phyloP scores from a whole-genome alignment of 2,113 vertebrate species.

The Colaptes auratus region DNA sequence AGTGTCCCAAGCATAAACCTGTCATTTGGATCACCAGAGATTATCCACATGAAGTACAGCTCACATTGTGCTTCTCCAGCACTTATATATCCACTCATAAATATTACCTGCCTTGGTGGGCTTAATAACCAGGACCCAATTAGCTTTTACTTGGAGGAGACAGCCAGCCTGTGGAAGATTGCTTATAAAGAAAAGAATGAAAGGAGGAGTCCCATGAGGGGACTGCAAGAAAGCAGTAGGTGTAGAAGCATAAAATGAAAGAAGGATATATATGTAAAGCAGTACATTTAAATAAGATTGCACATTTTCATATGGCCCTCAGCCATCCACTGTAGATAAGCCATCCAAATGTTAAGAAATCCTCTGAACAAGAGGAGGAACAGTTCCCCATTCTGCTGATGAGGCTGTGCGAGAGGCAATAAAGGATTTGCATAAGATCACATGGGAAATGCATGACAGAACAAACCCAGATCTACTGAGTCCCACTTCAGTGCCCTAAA shows the following conservation, averaged over 20 bases:
- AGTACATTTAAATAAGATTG: slow-evolving; percentile 15
- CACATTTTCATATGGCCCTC: not conserved
- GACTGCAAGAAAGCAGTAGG: not conserved
- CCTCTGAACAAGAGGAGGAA: not conserved
- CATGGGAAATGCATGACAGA: slow-evolving; percentile 31
- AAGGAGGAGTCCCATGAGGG: not conserved
- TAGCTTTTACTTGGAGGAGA: not conserved
- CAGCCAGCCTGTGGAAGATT: not conserved
- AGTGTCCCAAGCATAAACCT: not conserved
- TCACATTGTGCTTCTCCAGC: not conserved
- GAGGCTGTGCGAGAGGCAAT: not conserved
- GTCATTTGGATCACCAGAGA: not conserved
- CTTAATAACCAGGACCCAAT: not conserved
- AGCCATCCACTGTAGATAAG: slow-evolving; percentile 8
- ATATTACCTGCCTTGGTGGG: not conserved
- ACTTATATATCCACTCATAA: not conserved
- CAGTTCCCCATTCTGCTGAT: not conserved
- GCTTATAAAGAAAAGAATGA: not conserved
- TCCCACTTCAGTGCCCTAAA: slow-evolving; percentile 1
- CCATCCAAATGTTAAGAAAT: slow-evolving; percentile 22
- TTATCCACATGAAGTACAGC: not conserved
- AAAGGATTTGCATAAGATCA: slow-evolving; percentile 51
- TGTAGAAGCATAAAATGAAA: not conserved
- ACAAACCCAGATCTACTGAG: slow-evolving; percentile 11
- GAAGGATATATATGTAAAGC: not conserved